A percentile compares a stretch with the other conserved stretches of the same genome.
phyloP scores from a whole-genome alignment of 2,888 invertebrate species.

The Drosophila longiperda region DNA sequence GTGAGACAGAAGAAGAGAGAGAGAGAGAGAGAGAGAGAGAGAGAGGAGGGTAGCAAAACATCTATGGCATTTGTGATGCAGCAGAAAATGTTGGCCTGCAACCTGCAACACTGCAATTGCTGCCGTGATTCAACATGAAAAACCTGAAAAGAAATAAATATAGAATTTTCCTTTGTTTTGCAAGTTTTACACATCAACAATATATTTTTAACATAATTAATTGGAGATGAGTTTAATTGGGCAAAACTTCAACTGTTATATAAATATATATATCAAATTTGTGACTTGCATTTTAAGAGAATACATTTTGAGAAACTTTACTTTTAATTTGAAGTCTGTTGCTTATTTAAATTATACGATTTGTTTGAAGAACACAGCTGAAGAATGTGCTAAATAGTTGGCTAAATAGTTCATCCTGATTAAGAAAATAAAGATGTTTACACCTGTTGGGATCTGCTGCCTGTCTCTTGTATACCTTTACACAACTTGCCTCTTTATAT shows the following conservation, averaged over 20 bases:
- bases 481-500: not conserved
- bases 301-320: not conserved
- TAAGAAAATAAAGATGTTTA: not conserved
- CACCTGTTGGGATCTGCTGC: too few relatives aligned
- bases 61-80: slow-evolving; percentile 45
- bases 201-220: too few relatives aligned
- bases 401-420: not conserved
- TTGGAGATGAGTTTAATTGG: too few relatives aligned
- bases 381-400: not conserved
- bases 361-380: too few relatives aligned
- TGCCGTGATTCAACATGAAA: slow-evolving; percentile 38
- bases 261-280: not conserved
- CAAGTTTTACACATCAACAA: too few relatives aligned
- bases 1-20: not conserved
- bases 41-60: not conserved
- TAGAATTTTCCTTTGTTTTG: slow-evolving; percentile 16
- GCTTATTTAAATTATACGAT: not conserved
- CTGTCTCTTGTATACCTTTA: not conserved
- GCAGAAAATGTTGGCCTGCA: slow-evolving; percentile 43
- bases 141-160: slow-evolving; percentile 25
- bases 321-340: not conserved
- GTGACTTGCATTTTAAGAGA: not conserved
- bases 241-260: not conserved
- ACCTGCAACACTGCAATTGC: slow-evolving; percentile 17
- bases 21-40: not conserved